These are phyloP conservation scores for Phengaris arion DNA, from an alignment of 2,888 invertebrate genomes.

Conservation along the genomic window DNA sequence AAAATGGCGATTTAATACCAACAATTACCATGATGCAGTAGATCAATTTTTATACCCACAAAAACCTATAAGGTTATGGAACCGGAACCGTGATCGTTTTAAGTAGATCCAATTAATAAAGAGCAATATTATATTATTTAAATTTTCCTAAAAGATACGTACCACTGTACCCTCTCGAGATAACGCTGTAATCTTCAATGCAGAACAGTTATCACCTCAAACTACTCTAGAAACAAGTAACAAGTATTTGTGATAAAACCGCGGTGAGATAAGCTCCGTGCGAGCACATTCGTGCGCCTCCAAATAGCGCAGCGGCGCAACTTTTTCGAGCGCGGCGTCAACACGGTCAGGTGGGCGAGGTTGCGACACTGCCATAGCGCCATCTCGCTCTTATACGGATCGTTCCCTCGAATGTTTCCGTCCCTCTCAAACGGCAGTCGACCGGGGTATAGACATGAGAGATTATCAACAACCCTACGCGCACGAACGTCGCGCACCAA, in stretches of 20 bases:
- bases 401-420: slow-evolving; percentile 48
- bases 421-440: slow-evolving; percentile 61
- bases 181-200: slow-evolving; percentile 45
- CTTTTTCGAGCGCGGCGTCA: slow-evolving; percentile 79
- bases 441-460: slow-evolving; percentile 49
- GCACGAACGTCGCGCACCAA: slow-evolving; percentile 77
- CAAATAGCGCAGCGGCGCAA: slow-evolving; percentile 80
- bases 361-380: slow-evolving; percentile 75
- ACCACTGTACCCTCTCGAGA: slow-evolving; percentile 50
- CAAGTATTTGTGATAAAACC: slow-evolving; percentile 65
- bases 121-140: background rate
- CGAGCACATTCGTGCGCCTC: slow-evolving; percentile 75
- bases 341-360: slow-evolving; percentile 80
- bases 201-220: slow-evolving; percentile 46
- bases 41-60: slow-evolving; percentile 45
- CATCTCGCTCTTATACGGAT: slow-evolving; percentile 52
- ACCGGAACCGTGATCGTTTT: slow-evolving; percentile 51
- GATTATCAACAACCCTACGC: slow-evolving; percentile 62
- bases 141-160: slow-evolving; percentile 46
- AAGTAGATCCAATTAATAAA: slow-evolving; percentile 33
- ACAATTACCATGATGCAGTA: slow-evolving; percentile 68
- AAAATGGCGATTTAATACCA: slow-evolving; percentile 79
- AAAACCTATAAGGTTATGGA: slow-evolving; percentile 40
- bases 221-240: slow-evolving; percentile 57
- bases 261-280: slow-evolving; percentile 66